Conservation (phyloP, 2,888 invertebrate genomes). For the Lasioglossum oenotherae region DNA sequence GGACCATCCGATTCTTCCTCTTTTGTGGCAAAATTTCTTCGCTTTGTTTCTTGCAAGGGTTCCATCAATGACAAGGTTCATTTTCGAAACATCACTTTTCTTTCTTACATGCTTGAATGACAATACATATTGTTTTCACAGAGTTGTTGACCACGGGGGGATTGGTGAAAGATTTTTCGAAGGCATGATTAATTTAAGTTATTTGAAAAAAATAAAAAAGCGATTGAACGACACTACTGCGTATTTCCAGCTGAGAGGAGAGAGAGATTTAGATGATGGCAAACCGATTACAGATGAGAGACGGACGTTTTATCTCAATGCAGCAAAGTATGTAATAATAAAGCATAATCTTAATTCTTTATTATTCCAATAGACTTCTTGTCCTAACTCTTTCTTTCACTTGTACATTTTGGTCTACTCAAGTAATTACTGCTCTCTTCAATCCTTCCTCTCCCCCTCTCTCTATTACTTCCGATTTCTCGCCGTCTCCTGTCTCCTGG, state of each 20-base stretch:
- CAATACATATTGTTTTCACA: slow-evolving; percentile 70
- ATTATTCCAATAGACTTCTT: not conserved
- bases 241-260: slow-evolving; percentile 85
- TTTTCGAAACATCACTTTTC: not conserved
- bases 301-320: slow-evolving; percentile 80
- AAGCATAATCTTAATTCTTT: not conserved
- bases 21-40: slow-evolving; percentile 92
- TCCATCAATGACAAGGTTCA: slow-evolving; percentile 82
- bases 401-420: too few species aligned
- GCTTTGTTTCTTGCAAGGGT: slow-evolving; percentile 88
- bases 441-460: not conserved
- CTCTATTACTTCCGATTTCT: not conserved
- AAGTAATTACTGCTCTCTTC: too few species aligned
- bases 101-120: slow-evolving; percentile 16
- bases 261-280: slow-evolving; percentile 81
- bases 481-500: not conserved
- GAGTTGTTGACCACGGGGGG: slow-evolving; percentile 86
- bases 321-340: slow-evolving; percentile 74
- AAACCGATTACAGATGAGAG: slow-evolving; percentile 81
- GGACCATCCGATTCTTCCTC: slow-evolving; percentile 89
- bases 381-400: not conserved
- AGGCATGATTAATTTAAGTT: slow-evolving; percentile 88
- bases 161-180: slow-evolving; percentile 92
- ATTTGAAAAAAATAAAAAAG: slow-evolving; percentile 89
- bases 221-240: slow-evolving; percentile 88